Conservation (phyloP, 1,140 invertebrate species). For the Diploscapter pachys region DNA sequence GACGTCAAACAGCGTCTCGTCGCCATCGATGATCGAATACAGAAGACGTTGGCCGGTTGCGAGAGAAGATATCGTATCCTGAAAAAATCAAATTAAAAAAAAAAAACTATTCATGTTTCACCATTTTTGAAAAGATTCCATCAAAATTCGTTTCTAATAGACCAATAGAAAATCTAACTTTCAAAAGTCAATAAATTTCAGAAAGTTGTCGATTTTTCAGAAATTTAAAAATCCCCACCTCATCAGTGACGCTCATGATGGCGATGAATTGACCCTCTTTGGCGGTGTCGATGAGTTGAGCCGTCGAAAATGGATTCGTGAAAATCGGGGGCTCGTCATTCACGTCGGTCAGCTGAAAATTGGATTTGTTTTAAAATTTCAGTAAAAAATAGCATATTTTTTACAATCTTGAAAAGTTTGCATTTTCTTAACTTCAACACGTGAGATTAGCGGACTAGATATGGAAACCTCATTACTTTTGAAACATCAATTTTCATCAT, state of each 20-base stretch:
- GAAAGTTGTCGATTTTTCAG: too few species aligned
- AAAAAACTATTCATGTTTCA: too few species aligned
- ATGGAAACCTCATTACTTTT: conserved; percentile 17
- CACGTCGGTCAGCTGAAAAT: conserved; percentile 77
- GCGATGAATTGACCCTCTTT: conserved; percentile 43
- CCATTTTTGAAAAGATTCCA: too few species aligned
- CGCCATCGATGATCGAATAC: conserved; percentile 49
- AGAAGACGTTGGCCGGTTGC: conserved; percentile 24
- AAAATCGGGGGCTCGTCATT: conserved; percentile 88
- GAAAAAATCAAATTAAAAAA: too few species aligned
- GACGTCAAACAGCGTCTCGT: conserved; percentile 48
- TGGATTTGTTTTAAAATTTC: too few species aligned
- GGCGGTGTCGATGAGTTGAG: conserved; percentile 26
- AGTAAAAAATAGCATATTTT: too few species aligned
- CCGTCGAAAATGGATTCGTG: conserved; percentile 67
- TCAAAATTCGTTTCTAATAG: too few species aligned
- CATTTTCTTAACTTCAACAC: too few species aligned
- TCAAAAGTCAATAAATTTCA: too few species aligned
- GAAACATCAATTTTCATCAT: background rate
- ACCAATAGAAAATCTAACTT: too few species aligned
- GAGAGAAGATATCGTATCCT: conserved; percentile 44
- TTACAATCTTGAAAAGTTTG: too few species aligned
- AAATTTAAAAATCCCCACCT: conserved; percentile 10
- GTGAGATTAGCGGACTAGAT: too few species aligned
- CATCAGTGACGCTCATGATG: conserved; percentile 45